Percentiles rank a stretch among this genome's conserved stretches.
phyloP scores from a whole-genome alignment of 2,113 vertebrate species.

The Percina caprodes region DNA sequence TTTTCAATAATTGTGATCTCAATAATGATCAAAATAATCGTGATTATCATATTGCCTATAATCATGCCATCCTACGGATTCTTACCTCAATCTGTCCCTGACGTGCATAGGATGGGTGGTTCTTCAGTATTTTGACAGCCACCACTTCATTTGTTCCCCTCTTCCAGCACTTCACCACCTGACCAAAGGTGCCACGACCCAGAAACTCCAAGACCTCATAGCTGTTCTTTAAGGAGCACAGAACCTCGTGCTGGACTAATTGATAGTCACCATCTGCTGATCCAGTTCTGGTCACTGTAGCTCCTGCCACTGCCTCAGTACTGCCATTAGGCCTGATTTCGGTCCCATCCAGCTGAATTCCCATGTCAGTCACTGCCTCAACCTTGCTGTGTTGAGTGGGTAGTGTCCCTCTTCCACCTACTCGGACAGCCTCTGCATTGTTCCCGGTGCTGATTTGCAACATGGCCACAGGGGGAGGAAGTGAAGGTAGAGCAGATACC shows the following conservation, averaged over 20 bases:
- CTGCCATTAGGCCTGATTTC: slow-evolving; percentile 42
- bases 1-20: no score
- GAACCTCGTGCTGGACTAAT: slow-evolving; percentile 94
- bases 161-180: slow-evolving; percentile 98
- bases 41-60: no score
- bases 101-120: slow-evolving; percentile 96
- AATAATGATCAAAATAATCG: no score
- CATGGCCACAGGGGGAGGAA: slow-evolving; percentile 86
- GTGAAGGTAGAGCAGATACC: slow-evolving; percentile 86
- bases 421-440: slow-evolving; percentile 81
- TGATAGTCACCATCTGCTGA: slow-evolving; percentile 93
- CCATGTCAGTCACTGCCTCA: slow-evolving; percentile 22
- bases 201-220: slow-evolving; percentile 98
- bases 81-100: slow-evolving; percentile 96
- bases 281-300: slow-evolving; percentile 67
- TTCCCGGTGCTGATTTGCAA: slow-evolving; percentile 90
- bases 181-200: slow-evolving; percentile 97
- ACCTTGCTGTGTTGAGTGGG: slow-evolving; percentile 85
- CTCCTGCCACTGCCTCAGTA: slow-evolving; percentile 73
- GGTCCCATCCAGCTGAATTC: slow-evolving; percentile 29
- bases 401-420: slow-evolving; percentile 62
- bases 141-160: slow-evolving; percentile 95
- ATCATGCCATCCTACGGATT: background rate
- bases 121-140: slow-evolving; percentile 98
- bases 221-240: slow-evolving; percentile 94